Base-by-base conservation (phyloP, 2,113 vertebrate genomes). In the Ariopsis seemanni region DNA sequence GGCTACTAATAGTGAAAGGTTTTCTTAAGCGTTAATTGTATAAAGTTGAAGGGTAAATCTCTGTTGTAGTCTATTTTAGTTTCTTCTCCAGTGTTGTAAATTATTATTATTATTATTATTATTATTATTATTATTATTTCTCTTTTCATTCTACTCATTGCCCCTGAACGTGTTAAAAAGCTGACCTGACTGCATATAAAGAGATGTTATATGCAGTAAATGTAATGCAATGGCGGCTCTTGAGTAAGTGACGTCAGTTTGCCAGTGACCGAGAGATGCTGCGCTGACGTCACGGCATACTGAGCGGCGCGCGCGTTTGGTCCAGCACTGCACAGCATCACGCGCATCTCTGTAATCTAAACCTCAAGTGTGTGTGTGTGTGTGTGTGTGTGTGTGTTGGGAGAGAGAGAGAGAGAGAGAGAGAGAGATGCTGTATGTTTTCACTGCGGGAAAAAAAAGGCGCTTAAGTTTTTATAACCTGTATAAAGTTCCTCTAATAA, bases 401-500 rank as follows among this genome's bases (percentile, higher is more conserved):
- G 42, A 42, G 42, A 42, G 42, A 42, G 42, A 42, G 34, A 42
- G 34, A 42, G 42, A 42, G 42, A 42, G 4, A 42, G 42, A 42
- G 42, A 42, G 42, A 42, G 42, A 42, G 42, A 42, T 62, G 20
- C 55, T 15, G 18, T 57, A 10, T 22, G 72, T 11, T 74, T 75
- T 85, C 55, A 50, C 4, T 75, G 83, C 83, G 71, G 25, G 34
- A 22, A 30, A n/a, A n/a, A 27, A 17, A 78, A 78, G 74, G 48
- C 53, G 53, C 50, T 89, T 90, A 93, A 91, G 93, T 83, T 91
- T 87, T 77, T 67, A 87, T 88, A 92, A 93, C 91, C 93, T 91
- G 92, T 77, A 91, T 93, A 93, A 95, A 93, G 93, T 92, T 91
- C 89, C 92, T n/a, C 57, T n/a, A 77, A 75, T 42, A 58, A 58